Conservation (phyloP, 2,888 invertebrate genomes). For the Rapana venosa region DNA sequence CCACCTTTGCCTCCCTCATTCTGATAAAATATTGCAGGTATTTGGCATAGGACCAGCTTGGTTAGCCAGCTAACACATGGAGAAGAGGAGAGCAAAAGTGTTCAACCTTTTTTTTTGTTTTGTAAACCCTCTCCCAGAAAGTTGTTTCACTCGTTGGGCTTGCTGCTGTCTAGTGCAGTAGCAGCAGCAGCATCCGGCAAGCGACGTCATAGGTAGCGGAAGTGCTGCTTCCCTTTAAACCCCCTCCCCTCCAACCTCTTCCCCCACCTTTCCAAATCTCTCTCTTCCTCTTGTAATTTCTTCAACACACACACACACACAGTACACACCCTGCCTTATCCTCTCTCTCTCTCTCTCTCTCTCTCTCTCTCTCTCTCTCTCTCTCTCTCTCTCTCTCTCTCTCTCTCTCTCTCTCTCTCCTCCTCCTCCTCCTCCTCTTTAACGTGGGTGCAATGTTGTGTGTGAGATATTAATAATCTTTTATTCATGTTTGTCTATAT, state of each 20-base stretch:
- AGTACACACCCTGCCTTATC: too few species aligned
- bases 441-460: too few species aligned
- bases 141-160: not conserved
- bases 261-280: too few species aligned
- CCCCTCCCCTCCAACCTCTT: too few species aligned
- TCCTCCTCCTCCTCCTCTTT: not conserved
- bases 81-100: slow-evolving; percentile 7
- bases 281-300: too few species aligned
- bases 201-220: not conserved
- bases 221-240: not conserved
- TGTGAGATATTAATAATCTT: not conserved
- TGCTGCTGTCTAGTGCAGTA: too few species aligned
- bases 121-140: not conserved
- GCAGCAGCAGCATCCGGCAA: slow-evolving; percentile 9
- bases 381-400: not conserved
- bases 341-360: not conserved
- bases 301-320: too few species aligned
- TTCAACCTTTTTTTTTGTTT: not conserved
- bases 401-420: not conserved
- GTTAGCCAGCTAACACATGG: not conserved
- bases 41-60: not conserved
- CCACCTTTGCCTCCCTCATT: not conserved
- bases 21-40: slow-evolving; percentile 29
- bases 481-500: not conserved
- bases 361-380: not conserved